Evolutionary conservation across 2,888 invertebrate genomes (phyloP), one percentile per base, ranked within the genome.

Genomic region (Dendrolimus houi): DNA sequence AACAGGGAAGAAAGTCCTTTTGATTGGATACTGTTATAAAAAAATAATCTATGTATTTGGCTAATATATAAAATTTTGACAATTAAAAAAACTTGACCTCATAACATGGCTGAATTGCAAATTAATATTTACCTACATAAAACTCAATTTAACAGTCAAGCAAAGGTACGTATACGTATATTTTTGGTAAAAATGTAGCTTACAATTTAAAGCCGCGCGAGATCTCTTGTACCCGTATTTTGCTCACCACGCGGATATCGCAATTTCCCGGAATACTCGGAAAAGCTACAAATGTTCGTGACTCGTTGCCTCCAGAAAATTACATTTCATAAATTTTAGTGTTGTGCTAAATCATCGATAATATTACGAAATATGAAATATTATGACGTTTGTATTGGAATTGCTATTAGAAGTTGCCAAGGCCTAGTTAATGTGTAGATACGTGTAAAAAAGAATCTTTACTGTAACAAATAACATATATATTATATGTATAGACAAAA

Each of bases 201-300:
- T 73, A 79, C 83, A 88, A 84, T 89, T 89, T 87, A 83, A 87
- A 80, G 12, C 47, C 47, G 47, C 47, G 9, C 9, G 47, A 81
- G 85, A 87, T 87, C 85, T 85, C 81, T 47, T 47, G 47, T 47
- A 12, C 47, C 12, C 47, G 80, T 79, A 81, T 83, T 85, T 82
- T 76, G 79, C 83, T 72, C 82, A 73, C 67, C 69, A 64, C 69
- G 68, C 76, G 68, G 78, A 83, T 85, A 86, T 87, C 88, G 88
- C 88, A 87, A 88, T 89, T 90, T 87, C 83, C 87, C 83, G 74
- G 83, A 81, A 81, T 82, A 85, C 87, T 87, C 79, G 83, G 85
- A 77, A 89, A 88, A 82, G 89, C 90, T 88, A 89, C 89, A 89
- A 90, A 88, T 88, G 89, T 87, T 83, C 79, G 75, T 74, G 81